A percentile compares a stretch with the other conserved stretches of the same genome.
Evolutionary conservation across 2,888 invertebrate genomes (phyloP).

Genomic region (Blera fallax): DNA sequence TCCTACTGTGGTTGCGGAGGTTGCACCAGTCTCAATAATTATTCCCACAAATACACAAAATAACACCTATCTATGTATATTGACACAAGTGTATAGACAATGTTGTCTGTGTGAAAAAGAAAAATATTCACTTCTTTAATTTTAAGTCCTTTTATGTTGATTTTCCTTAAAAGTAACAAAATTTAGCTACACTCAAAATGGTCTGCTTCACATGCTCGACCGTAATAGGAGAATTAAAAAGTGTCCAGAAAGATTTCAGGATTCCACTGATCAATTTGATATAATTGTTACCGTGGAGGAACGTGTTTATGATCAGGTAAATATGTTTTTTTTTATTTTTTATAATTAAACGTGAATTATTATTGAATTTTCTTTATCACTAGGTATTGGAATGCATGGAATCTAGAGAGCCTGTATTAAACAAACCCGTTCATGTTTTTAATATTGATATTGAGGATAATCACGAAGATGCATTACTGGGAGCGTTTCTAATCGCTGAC

Average conservation of each 20-base stretch:
- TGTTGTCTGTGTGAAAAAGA: too few relatives aligned
- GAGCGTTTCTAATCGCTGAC: slow-evolving; percentile 98
- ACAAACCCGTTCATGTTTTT: slow-evolving; percentile 96
- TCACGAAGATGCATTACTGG: slow-evolving; percentile 99
- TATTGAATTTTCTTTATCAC: slow-evolving; percentile 86
- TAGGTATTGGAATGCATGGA: slow-evolving; percentile 98
- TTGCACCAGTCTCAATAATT: too few relatives aligned
- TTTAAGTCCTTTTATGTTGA: slow-evolving; percentile 2
- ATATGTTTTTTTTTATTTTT: too few relatives aligned
- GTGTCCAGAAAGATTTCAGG: slow-evolving; percentile 97
- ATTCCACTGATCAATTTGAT: slow-evolving; percentile 94
- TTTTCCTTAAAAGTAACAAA: slow-evolving; percentile 52
- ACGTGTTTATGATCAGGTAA: slow-evolving; percentile 95
- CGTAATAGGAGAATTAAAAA: slow-evolving; percentile 97
- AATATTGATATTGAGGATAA: slow-evolving; percentile 99
- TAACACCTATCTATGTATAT: too few relatives aligned
- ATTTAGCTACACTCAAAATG: slow-evolving; percentile 95
- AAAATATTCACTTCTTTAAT: slow-evolving; percentile 4
- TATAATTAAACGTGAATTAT: neutral
- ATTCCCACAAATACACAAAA: too few relatives aligned
- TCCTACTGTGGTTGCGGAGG: too few relatives aligned
- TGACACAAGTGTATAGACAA: too few relatives aligned
- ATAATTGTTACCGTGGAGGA: slow-evolving; percentile 98
- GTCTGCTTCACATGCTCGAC: slow-evolving; percentile 98
- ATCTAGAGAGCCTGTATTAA: slow-evolving; percentile 88